Evolutionary conservation across 2,888 invertebrate species (phyloP).

Genomic region (Euphydryas editha): DNA sequence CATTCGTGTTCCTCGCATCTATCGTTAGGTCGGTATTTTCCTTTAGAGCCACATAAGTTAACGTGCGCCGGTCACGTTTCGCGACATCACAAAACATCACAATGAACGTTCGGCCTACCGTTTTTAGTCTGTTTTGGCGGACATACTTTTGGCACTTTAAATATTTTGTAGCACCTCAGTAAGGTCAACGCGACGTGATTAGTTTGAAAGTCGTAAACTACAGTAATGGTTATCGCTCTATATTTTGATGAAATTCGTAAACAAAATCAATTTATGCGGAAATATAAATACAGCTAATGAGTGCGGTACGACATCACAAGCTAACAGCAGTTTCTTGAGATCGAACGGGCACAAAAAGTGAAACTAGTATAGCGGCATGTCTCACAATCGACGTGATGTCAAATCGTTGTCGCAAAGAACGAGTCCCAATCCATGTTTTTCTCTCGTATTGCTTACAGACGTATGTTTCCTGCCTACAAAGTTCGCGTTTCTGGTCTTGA

Average conservation of each 20-base stretch:
- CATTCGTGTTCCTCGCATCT: slow-evolving; percentile 8
- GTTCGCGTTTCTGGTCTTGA: slow-evolving; percentile 98
- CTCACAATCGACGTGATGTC: slow-evolving; percentile 81
- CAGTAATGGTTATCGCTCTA: neutral
- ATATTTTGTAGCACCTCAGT: slow-evolving; percentile 69
- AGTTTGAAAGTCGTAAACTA: neutral
- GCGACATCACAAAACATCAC: slow-evolving; percentile 56
- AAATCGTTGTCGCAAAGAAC: slow-evolving; percentile 79
- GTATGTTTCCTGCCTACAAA: slow-evolving; percentile 99
- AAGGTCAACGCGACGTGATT: slow-evolving; percentile 40
- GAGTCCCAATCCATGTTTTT: slow-evolving; percentile 80
- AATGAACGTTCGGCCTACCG: slow-evolving; percentile 63
- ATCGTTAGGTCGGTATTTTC: neutral
- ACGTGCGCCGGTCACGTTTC: slow-evolving; percentile 55
- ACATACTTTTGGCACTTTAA: slow-evolving; percentile 65
- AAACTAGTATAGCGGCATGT: slow-evolving; percentile 74
- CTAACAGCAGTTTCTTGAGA: slow-evolving; percentile 67
- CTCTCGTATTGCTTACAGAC: slow-evolving; percentile 89
- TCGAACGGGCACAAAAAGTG: slow-evolving; percentile 65
- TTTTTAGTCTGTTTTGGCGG: slow-evolving; percentile 65
- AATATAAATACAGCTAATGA: slow-evolving; percentile 53
- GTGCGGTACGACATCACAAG: slow-evolving; percentile 75
- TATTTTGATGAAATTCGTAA: neutral
- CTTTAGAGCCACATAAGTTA: slow-evolving; percentile 57
- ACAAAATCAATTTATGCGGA: neutral